Evolutionary conservation across 2,113 vertebrate genomes (phyloP).

Genomic region (Etia nguti): DNA sequence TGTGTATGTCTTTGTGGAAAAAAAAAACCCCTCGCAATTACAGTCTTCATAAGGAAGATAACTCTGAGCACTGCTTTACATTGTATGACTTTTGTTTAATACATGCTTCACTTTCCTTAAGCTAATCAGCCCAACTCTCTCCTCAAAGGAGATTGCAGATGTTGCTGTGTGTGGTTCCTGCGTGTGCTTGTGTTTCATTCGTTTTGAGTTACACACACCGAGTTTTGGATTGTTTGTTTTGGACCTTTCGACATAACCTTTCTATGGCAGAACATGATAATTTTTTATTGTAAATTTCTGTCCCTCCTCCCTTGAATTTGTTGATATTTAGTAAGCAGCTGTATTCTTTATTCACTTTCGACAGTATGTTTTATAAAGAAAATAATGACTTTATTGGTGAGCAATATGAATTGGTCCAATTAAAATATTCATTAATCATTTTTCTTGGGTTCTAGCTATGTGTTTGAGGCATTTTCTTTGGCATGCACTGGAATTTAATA

Average conservation of each 20-base stretch:
- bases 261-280: slow-evolving; percentile 42
- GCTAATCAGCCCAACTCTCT: background rate
- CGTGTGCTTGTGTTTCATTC: slow-evolving; percentile 41
- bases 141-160: background rate
- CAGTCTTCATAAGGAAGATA: slow-evolving; percentile 7
- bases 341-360: slow-evolving; percentile 69
- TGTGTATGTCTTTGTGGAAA: slow-evolving; percentile 51
- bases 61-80: slow-evolving; percentile 36
- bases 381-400: slow-evolving; percentile 63
- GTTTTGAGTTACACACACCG: background rate
- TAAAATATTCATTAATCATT: slow-evolving; percentile 61
- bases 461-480: background rate
- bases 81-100: slow-evolving; percentile 22
- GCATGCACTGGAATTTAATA: background rate
- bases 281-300: slow-evolving; percentile 67
- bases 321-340: slow-evolving; percentile 64
- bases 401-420: slow-evolving; percentile 67
- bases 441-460: background rate
- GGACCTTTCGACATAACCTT: slow-evolving; percentile 37
- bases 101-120: slow-evolving; percentile 17
- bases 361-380: slow-evolving; percentile 70
- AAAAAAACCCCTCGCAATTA: background rate
- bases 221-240: slow-evolving; percentile 31
- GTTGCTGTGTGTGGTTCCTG: slow-evolving; percentile 1
- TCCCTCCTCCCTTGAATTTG: slow-evolving; percentile 35